Percentiles rank a stretch among this genome's conserved stretches.
Conservation (phyloP, 2,113 vertebrate species). For the Microtus oregoni region DNA sequence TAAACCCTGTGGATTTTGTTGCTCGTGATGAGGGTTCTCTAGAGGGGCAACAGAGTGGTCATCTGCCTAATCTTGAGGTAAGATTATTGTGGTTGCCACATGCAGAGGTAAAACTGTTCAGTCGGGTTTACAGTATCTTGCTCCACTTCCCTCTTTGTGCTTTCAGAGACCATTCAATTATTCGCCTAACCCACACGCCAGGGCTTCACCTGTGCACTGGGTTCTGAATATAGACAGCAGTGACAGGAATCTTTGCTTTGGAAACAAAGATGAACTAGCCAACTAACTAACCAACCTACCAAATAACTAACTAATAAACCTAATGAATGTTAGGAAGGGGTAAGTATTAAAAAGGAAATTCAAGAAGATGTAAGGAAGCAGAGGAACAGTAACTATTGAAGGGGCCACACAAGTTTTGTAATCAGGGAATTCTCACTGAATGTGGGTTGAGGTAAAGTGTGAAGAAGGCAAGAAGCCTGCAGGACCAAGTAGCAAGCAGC, state of each 20-base stretch:
- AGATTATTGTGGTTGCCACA: no score
- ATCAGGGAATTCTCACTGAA: background rate
- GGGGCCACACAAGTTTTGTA: background rate
- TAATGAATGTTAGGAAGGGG: background rate
- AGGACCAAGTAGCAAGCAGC: background rate
- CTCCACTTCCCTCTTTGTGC: background rate
- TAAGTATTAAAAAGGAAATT: background rate
- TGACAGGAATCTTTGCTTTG: background rate
- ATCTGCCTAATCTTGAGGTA: background rate
- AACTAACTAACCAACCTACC: background rate
- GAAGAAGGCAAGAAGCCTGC: background rate
- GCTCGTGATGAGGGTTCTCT: background rate
- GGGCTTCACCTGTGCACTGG: background rate
- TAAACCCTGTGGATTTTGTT: background rate
- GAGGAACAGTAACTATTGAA: fast-evolving
- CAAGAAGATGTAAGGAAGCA: background rate
- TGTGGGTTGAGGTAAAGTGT: background rate
- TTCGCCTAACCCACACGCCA: background rate
- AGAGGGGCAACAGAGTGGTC: background rate
- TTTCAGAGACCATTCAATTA: background rate
- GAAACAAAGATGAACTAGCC: background rate
- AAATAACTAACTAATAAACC: background rate
- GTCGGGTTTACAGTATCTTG: background rate
- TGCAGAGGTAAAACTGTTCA: background rate
- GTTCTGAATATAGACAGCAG: background rate